Base-by-base conservation (phyloP, 1,140 invertebrate genomes). In the Pantala flavescens region DNA sequence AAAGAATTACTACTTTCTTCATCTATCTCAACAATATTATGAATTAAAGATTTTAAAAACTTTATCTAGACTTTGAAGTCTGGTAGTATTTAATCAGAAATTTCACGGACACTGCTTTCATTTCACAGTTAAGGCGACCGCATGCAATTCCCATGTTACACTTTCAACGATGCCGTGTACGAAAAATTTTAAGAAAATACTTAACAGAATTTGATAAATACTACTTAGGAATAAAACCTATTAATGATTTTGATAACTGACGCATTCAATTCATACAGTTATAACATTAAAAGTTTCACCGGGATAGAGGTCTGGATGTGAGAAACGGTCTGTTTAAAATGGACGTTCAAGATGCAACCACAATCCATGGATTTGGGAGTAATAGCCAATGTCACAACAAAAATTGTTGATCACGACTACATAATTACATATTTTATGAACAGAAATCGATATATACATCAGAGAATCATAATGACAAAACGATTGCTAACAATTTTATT, bases 321-420 rank as follows among this genome's bases (percentile, higher is more conserved):
- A 63, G 49, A 63, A 63, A 63, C 49, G 49, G 49, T 63, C 49
- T 63, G 49, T 63, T 63, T 63, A 63, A 63, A 63, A 63, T 63
- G 49, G 49, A 63, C 49, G 49, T 63, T 63, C 49, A 63, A 63
- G 49, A 19, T 63, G n/a, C n/a, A 19, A 63, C 49, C 49, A 63
- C 49, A 19, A 63, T 63, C 16, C 12, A 63, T 5, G 5, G 16
- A 19, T 3, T 7, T 7, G 49, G 49, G n/a, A 63, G 49, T 19
- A 63, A 63, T 7, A 63, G 16, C 49, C 16, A 63, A 3, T 63
- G 49, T 21, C 14, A 63, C n/a, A 1, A 19, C n/a, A 21, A 63
- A 63, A 7, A 21, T 19, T 19, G 16, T 12, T 63, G 16, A 63
- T 21, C 12, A 21, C 49, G 14, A 63, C 49, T 21, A 63, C 49